These are phyloP conservation scores for Macropis europaea DNA, from an alignment of 2,888 invertebrate genomes.

Conservation along the genomic window DNA sequence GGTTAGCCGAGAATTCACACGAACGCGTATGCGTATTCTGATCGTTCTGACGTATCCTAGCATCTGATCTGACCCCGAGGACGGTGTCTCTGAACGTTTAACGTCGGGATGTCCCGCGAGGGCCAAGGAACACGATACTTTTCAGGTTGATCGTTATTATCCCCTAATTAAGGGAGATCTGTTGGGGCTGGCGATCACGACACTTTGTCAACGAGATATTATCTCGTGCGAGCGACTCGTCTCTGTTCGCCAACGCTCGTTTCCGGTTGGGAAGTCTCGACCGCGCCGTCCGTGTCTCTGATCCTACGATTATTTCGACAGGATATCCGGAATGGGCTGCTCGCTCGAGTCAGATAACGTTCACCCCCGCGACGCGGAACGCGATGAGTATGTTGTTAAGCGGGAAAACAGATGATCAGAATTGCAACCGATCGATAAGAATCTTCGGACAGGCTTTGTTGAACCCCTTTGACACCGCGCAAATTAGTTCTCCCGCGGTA, in stretches of 20 bases:
- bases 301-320: conserved; percentile 72
- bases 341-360: conserved; percentile 58
- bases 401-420: conserved; percentile 28
- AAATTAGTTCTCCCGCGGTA: conserved; percentile 36
- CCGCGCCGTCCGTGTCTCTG: conserved; percentile 56
- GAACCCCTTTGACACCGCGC: conserved; percentile 28
- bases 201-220: conserved; percentile 65
- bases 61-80: background rate
- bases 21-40: background rate
- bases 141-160: conserved; percentile 44
- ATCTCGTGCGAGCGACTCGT: conserved; percentile 60
- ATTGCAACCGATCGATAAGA: conserved; percentile 33
- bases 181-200: conserved; percentile 40
- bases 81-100: conserved; percentile 11
- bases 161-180: conserved; percentile 56
- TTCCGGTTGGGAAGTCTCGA: conserved; percentile 56
- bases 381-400: conserved; percentile 30
- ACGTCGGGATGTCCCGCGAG: background rate
- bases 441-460: conserved; percentile 39
- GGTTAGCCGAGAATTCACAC: conserved; percentile 19
- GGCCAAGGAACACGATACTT: conserved; percentile 3
- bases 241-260: conserved; percentile 47
- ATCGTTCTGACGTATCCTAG: conserved; percentile 5
- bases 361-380: conserved; percentile 35
- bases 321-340: conserved; percentile 73